Conservation (phyloP, 2,888 invertebrate species). For the Caenorhabditis uteleia region DNA sequence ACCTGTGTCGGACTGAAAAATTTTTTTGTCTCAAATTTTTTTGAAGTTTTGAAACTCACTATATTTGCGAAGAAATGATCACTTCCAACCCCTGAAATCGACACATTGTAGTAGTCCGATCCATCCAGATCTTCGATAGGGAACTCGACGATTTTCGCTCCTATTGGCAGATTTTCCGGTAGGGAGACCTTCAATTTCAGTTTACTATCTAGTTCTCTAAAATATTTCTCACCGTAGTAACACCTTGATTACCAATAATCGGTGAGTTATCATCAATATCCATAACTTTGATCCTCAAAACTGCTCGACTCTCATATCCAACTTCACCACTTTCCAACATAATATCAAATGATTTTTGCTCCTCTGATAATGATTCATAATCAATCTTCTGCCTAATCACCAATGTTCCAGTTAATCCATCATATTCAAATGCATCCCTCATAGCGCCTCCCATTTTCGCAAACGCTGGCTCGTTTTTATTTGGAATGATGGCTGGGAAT, state of each 20-base stretch:
- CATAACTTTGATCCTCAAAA: constrained; percentile 32
- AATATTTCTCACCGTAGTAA: constrained; percentile 22
- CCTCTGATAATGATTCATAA: constrained; percentile 33
- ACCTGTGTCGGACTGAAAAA: constrained; percentile 9
- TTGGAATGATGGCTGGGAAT: constrained; percentile 48
- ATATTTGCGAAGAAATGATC: constrained; percentile 28
- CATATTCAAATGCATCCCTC: constrained; percentile 33
- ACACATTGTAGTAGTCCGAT: constrained; percentile 11
- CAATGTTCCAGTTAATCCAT: constrained; percentile 31
- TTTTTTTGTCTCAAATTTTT: background rate
- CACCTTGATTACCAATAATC: constrained; percentile 18
- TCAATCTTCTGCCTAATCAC: constrained; percentile 41
- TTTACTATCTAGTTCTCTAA: no score
- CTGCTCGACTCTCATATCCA: constrained; percentile 28
- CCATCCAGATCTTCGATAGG: constrained; percentile 44
- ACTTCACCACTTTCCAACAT: constrained; percentile 41
- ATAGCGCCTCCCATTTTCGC: constrained; percentile 22
- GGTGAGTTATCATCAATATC: constrained; percentile 58
- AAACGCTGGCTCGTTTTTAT: constrained; percentile 11
- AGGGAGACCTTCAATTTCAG: constrained; percentile 17
- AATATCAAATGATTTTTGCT: constrained; percentile 33
- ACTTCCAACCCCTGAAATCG: constrained; percentile 23
- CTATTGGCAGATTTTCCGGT: constrained; percentile 43
- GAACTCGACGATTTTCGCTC: constrained; percentile 41
- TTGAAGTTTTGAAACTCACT: constrained; percentile 8